Base-by-base conservation (phyloP, 2,888 invertebrate species). In the Oxystoma pomonae region DNA sequence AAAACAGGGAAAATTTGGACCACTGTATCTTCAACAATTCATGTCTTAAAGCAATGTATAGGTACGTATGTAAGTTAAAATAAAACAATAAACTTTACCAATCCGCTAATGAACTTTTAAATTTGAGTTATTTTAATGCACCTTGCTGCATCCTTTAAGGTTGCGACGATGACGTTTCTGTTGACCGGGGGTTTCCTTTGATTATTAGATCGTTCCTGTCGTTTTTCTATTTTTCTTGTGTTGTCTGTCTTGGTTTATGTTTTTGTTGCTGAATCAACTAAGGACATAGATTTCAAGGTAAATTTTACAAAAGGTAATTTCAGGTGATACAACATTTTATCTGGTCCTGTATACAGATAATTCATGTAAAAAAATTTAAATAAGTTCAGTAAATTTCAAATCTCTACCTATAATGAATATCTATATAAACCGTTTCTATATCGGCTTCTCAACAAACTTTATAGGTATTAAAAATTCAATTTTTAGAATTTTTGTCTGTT, bases 111-210 rank as follows among this genome's bases (percentile, higher is more conserved):
- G 87, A 16, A 87, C 86, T 74, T 87, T 87, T 53, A 87, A 79
- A 76, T 87, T 87, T 17, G 86, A 87, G 75, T 86, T 86, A 76
- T 87, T 87, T 53, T 86, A 86, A 75, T 87, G 87, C 55, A 85
- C 83, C 75, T 87, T 87, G 73, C 82, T 82, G 76, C 87, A 87
- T 35, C 83, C 85, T 59, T 82, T 81, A 72, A 84, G 86, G 55
- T 79, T 80, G 76, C 87, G 87, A 75, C 82, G 83, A 77, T 87
- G 86, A n/a, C n/a, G 16, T 53, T 53, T 16, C 19, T 3, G 53
- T 17, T 19, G n/a, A 53, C 53, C 5, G 67, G 59, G 58, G 63
- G 60, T 63, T 69, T 51, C 64, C 63, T 59, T 67, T 67, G 49
- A 65, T 67, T 59, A 68, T 68, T 63, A 67, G 70, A 67, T 73